Conservation (phyloP, 2,888 invertebrate species). For the Limnephilus rhombicus region DNA sequence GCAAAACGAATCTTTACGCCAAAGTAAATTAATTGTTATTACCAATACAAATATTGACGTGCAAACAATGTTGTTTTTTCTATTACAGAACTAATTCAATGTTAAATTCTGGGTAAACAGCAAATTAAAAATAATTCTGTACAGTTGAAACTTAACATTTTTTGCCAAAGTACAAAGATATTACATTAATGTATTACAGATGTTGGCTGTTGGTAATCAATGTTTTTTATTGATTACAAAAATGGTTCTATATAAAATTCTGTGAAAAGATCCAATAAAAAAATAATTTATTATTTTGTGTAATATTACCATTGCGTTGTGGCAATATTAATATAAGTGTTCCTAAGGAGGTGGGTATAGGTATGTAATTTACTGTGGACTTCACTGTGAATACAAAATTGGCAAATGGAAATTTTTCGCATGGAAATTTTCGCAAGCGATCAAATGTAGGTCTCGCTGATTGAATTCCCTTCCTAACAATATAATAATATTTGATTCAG, state of each 20-base stretch:
- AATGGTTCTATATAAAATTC: background rate
- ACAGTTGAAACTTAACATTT: too few species aligned
- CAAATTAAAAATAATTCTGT: background rate
- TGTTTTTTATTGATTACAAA: background rate
- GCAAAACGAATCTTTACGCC: background rate
- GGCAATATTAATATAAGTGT: background rate
- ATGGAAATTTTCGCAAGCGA: conserved; percentile 20
- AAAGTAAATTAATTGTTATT: background rate
- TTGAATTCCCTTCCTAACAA: conserved; percentile 40
- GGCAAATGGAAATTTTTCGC: conserved; percentile 23
- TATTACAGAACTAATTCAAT: background rate
- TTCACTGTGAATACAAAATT: conserved; percentile 6
- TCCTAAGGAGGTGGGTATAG: background rate
- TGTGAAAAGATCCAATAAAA: background rate
- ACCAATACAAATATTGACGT: background rate
- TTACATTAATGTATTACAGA: background rate
- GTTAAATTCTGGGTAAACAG: background rate
- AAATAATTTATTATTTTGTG: background rate
- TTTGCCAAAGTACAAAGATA: background rate
- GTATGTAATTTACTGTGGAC: background rate
- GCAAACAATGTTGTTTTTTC: background rate
- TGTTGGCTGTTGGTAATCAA: background rate
- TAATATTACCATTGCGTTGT: background rate
- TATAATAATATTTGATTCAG: conserved; percentile 16
- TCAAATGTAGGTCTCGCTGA: conserved; percentile 35